Evolutionary conservation across 2,797 vertebrate species (phyloP), one percentile per base, ranked within the genome.

Genomic region (Chromobotia macracanthus): DNA sequence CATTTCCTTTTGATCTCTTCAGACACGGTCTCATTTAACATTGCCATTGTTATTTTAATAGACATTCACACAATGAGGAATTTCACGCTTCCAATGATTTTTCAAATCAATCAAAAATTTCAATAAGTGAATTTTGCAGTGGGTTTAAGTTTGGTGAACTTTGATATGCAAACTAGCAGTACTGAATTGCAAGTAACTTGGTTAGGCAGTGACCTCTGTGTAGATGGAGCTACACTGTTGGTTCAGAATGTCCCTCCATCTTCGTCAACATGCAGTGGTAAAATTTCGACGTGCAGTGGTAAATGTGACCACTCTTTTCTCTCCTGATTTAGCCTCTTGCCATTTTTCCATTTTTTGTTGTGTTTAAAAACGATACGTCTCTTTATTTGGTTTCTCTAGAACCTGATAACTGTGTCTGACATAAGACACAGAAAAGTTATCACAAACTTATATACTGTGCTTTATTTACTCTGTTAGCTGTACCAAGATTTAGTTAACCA

Each of bases 391-490:
- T 50, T 12, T 25, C 18, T 44, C n/a, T 23, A n/a, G 2, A 61
- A 15, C 56, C n/a, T 2, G 11, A 23, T 53, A 31, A 13, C 2
- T 11, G 1, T 23, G 25, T 51, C 86, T 86, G 88, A 89, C 84
- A 80, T 68, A 19, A 89, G 89, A 91, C 89, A 89, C 89, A 89
- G 80, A 84, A 86, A 86, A 87, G 86, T 65, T 80, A 89, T 61
- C 85, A 89, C 88, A 89, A 86, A 84, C 68, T 41, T 72, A 81
- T 77, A 86, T 87, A 86, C 89, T 89, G 90, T 91, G 89, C 87
- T 89, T 85, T 88, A 77, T 67, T 84, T 35, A 61, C 58, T 61
- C 58, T 63, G 15, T 35, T 38, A 35, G 8, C 60, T 63, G 28
- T 63, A 18, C 16, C 7, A 60, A 35, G 16, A 63, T 84, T 87